These are phyloP conservation scores for Caenorhabditis sp. DNA, from an alignment of 2,888 invertebrate genomes.

Conservation along the genomic window DNA sequence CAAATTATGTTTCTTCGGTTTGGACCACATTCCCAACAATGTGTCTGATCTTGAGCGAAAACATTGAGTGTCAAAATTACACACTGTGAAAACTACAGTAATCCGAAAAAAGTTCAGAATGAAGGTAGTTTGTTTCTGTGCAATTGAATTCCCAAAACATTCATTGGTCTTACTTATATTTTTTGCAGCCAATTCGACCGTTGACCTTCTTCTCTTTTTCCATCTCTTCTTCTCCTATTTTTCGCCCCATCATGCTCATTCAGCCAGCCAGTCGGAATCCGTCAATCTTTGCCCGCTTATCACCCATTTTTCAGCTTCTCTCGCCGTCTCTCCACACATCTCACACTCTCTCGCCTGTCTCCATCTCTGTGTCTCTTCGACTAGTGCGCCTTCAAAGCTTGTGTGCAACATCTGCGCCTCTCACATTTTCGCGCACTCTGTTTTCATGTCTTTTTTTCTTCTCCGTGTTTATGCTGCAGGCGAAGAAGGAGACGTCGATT, in stretches of 20 bases:
- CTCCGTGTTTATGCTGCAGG: neutral
- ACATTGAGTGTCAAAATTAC: too few relatives aligned
- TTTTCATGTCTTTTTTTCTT: neutral
- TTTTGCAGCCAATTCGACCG: neutral
- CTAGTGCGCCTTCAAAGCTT: neutral
- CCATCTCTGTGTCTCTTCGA: neutral
- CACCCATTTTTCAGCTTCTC: neutral
- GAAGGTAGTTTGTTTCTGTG: neutral
- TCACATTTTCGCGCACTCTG: neutral
- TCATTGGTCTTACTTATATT: neutral
- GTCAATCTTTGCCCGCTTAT: neutral
- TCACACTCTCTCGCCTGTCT: neutral
- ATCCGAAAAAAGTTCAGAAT: too few relatives aligned
- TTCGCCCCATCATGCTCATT: conserved; percentile 3
- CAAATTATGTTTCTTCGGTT: too few relatives aligned
- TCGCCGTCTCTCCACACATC: neutral
- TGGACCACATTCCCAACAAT: too few relatives aligned
- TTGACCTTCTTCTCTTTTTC: conserved; percentile 5
- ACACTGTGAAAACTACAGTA: too few relatives aligned
- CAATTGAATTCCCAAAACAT: neutral
- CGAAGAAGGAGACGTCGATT: neutral
- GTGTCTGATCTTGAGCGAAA: too few relatives aligned
- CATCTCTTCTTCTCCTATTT: conserved; percentile 5
- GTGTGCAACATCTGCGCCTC: neutral
- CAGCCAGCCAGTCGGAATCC: neutral